Conservation (phyloP, 1,140 invertebrate genomes). For the Calephelis virginiensis region DNA sequence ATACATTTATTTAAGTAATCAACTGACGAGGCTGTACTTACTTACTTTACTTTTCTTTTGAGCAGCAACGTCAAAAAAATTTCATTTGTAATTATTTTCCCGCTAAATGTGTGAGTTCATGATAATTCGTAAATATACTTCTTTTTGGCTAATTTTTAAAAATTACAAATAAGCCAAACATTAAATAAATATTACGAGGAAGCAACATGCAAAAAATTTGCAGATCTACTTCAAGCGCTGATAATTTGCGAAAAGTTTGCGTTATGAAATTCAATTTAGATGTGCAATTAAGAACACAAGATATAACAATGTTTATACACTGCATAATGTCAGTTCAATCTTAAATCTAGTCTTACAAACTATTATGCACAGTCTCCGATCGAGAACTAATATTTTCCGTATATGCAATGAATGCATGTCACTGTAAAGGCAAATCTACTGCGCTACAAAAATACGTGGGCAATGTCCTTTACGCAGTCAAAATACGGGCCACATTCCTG, state of each 20-base stretch:
- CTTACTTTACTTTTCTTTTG: no score
- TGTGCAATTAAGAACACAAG: background rate
- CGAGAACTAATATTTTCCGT: slow-evolving; percentile 35
- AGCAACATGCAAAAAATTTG: no score
- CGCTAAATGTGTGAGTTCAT: no score
- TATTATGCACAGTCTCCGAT: slow-evolving; percentile 71
- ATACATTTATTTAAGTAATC: background rate
- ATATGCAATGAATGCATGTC: slow-evolving; percentile 43
- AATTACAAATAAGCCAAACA: no score
- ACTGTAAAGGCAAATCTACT: slow-evolving; percentile 69
- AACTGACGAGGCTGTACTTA: background rate
- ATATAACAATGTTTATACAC: slow-evolving; percentile 56
- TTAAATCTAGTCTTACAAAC: slow-evolving; percentile 57
- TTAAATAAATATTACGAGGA: no score
- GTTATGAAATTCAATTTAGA: background rate
- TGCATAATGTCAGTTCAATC: slow-evolving; percentile 60
- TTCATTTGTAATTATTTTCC: no score
- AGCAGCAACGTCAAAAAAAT: no score
- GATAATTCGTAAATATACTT: no score
- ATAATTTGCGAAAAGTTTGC: no score
- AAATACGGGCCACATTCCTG: slow-evolving; percentile 65
- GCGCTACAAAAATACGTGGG: slow-evolving; percentile 77
- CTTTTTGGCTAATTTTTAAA: no score
- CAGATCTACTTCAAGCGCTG: no score
- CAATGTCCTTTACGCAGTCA: slow-evolving; percentile 73